Evolutionary conservation across 2,113 vertebrate species (phyloP).

Genomic region (Bubo blakistoni): DNA sequence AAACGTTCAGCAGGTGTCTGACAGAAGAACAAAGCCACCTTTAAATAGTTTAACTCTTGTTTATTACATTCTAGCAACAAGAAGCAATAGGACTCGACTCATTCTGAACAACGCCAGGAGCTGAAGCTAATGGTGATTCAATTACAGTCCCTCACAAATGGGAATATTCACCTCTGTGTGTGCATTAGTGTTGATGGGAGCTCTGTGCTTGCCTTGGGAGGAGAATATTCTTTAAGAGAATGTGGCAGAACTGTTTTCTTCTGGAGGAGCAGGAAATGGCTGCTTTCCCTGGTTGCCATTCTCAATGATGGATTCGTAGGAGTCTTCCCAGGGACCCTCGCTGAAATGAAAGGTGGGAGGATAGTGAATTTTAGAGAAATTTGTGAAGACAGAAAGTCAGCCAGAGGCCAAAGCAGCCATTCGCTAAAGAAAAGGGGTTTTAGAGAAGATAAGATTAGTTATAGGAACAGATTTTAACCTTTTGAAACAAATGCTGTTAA

Average conservation of each 20-base stretch:
- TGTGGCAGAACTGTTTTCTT: slow-evolving; percentile 63
- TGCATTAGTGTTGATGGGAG: slow-evolving; percentile 65
- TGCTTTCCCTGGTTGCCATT: slow-evolving; percentile 11
- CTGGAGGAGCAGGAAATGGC: slow-evolving; percentile 10
- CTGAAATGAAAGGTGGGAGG: neutral
- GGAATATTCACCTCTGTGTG: slow-evolving; percentile 23
- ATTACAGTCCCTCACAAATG: slow-evolving; percentile 7
- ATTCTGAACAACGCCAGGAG: neutral
- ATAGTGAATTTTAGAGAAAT: slow-evolving; percentile 27
- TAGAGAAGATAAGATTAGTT: slow-evolving; percentile 6
- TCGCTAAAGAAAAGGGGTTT: neutral
- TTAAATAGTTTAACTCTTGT: slow-evolving; percentile 60
- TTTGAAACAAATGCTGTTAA: slow-evolving; percentile 34
- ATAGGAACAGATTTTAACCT: slow-evolving; percentile 54
- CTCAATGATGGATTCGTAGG: neutral
- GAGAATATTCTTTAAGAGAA: slow-evolving; percentile 66
- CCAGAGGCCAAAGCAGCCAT: neutral
- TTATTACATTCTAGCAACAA: slow-evolving; percentile 36
- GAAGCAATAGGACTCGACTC: slow-evolving; percentile 30
- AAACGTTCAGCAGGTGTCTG: slow-evolving; percentile 30
- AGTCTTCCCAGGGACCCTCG: neutral
- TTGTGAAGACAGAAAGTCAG: slow-evolving; percentile 5
- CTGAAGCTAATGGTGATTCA: slow-evolving; percentile 58
- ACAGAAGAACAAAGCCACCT: slow-evolving; percentile 49
- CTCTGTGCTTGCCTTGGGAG: slow-evolving; percentile 63